A percentile compares a stretch with the other conserved stretches of the same genome.
phyloP scores from a whole-genome alignment of 23 tunicate genomes.

The Ascidia mentula region DNA sequence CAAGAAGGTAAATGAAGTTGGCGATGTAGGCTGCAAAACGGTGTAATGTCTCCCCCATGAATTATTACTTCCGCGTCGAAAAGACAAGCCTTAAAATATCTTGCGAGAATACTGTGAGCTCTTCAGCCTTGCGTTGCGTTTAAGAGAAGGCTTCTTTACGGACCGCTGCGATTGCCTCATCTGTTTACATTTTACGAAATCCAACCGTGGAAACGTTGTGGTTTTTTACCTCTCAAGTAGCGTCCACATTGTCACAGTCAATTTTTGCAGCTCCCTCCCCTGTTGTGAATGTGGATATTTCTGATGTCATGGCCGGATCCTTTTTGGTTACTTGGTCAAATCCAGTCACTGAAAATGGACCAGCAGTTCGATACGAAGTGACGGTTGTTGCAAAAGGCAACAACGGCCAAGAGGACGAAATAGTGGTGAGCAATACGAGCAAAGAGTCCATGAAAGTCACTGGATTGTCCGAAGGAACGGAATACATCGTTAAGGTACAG shows the following conservation, averaged over 20 bases:
- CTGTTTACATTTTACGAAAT: neutral
- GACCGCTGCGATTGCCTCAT: neutral
- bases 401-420: neutral
- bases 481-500: conserved; percentile 6
- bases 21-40: neutral
- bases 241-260: too few species aligned
- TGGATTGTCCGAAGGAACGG: neutral
- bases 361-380: conserved; percentile 5
- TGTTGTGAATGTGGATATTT: neutral
- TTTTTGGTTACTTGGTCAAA: conserved; percentile 21
- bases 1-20: conserved; percentile 46
- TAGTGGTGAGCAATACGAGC: neutral
- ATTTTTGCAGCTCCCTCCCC: conserved; percentile 9
- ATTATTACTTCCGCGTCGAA: neutral
- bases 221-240: too few species aligned
- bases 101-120: neutral
- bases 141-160: neutral
- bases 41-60: neutral
- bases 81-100: neutral
- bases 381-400: conserved; percentile 8
- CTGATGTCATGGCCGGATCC: neutral
- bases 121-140: too few species aligned
- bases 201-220: neutral
- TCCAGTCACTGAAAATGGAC: conserved; percentile 5
- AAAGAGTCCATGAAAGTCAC: neutral